These are phyloP conservation scores for Chionomys nivalis DNA, from an alignment of 2,113 vertebrate species.

Conservation along the genomic window DNA sequence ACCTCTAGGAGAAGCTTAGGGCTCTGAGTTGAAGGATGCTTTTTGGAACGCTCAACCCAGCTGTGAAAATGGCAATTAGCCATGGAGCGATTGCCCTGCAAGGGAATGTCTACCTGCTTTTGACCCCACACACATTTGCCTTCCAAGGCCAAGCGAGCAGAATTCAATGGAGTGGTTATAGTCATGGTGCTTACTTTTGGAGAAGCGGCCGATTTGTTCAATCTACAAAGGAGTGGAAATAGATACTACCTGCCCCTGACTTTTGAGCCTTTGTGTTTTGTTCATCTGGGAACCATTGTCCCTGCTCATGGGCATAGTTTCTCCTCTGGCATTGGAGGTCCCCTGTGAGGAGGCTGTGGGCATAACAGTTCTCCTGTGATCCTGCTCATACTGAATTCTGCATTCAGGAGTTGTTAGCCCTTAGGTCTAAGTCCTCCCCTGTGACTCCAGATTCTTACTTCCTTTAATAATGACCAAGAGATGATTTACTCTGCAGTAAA, in stretches of 20 bases:
- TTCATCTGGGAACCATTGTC: background rate
- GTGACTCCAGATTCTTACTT: background rate
- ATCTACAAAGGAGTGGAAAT: conserved; percentile 42
- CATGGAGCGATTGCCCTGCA: conserved; percentile 48
- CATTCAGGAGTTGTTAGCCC: background rate
- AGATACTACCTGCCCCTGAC: background rate
- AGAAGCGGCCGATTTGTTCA: conserved; percentile 26
- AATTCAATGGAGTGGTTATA: conserved; percentile 13
- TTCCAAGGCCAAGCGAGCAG: background rate
- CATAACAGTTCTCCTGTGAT: background rate
- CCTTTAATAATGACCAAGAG: background rate
- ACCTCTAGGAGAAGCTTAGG: conserved; percentile 68
- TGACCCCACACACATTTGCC: conserved; percentile 51
- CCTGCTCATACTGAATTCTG: background rate
- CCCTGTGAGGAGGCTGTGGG: background rate
- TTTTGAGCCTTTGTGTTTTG: conserved; percentile 47
- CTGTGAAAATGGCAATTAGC: conserved; percentile 79
- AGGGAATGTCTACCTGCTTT: conserved; percentile 24
- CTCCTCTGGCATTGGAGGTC: background rate
- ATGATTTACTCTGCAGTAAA: background rate
- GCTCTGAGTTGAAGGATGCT: conserved; percentile 64
- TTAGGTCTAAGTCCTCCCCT: background rate
- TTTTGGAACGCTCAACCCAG: conserved; percentile 74
- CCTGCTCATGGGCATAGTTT: background rate
- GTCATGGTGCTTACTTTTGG: conserved; percentile 55